These are phyloP conservation scores for Latrodectus geometricus DNA, from an alignment of 1,140 invertebrate species.

Conservation along the genomic window DNA sequence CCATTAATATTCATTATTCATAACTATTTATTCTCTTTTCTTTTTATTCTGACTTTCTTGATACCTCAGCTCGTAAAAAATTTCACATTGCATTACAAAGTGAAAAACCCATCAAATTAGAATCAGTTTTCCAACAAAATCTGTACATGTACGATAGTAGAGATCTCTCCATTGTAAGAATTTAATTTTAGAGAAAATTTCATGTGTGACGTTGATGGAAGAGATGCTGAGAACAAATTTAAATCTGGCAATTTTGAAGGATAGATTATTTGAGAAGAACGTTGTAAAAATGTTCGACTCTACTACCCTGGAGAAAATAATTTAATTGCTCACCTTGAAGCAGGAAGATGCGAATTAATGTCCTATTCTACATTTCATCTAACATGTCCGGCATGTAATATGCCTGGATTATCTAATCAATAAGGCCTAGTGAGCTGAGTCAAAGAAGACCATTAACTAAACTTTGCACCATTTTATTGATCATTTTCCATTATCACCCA, in stretches of 20 bases:
- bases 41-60: too few relatives aligned
- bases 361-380: background rate
- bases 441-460: background rate
- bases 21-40: too few relatives aligned
- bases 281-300: background rate
- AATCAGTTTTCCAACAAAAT: too few relatives aligned
- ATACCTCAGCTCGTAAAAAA: too few relatives aligned
- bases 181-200: background rate
- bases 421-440: conserved; percentile 8
- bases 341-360: conserved; percentile 4
- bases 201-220: conserved; percentile 14
- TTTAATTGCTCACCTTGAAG: conserved; percentile 16
- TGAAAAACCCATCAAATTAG: too few relatives aligned
- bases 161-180: conserved; percentile 3
- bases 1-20: too few relatives aligned
- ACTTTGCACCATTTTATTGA: background rate
- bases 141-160: too few relatives aligned
- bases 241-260: conserved; percentile 27
- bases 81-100: too few relatives aligned
- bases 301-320: background rate
- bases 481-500: conserved; percentile 2
- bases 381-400: conserved; percentile 12
- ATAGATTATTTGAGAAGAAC: conserved; percentile 8
- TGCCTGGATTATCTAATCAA: conserved; percentile 22
- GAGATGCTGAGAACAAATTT: conserved; percentile 20